Evolutionary conservation across 2,888 invertebrate species (phyloP), one percentile per base, ranked within the genome.

Genomic region (Pristionchus arcanus): DNA sequence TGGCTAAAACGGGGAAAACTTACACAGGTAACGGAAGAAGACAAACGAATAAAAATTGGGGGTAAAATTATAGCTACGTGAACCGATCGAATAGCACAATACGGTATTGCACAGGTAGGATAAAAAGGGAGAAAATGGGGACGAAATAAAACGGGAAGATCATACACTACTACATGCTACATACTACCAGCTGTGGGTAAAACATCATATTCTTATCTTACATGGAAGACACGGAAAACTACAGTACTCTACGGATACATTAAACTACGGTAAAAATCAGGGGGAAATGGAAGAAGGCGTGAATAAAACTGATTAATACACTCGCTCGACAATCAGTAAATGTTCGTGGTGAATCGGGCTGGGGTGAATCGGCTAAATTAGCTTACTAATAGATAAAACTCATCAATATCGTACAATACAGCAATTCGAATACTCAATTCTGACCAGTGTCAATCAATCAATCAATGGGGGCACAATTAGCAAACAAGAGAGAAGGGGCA

Each of bases 21-120:
- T 71, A 71, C 68, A 68, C 28, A 68, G 28, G 68, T 21, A 16
- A 21, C 19, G 28, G 28, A 9, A 25, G 28, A 28, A 71, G 66
- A 28, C 31, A 71, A 31, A 71, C 71, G 71, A 71, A 71, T 71
- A 71, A 71, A 71, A 71, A 3, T 3, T 1, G 34, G 71, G 28
- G 28, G 31, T 55, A 34, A 31, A 71, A 71, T 71, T 31, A 31
- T 4, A 71, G 71, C 71, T 71, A 71, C 34, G 71, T 71, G 71
- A 71, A 71, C 71, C 71, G 71, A 71, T 68, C 68, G 68, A 68
- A 71, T 71, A 71, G 71, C 31, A 71, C 71, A 71, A 71, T 71
- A 71, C 71, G 71, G 71, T 71, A 71, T 71, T 71, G 71, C 34
- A 71, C 71, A 71, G 71, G 71, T 71, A 71, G 71, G 71, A 34